A percentile compares a stretch with the other conserved stretches of the same genome.
Conservation (phyloP, 37 sponge, comb jelly and placozoan species). For the Beroe forskalii region DNA sequence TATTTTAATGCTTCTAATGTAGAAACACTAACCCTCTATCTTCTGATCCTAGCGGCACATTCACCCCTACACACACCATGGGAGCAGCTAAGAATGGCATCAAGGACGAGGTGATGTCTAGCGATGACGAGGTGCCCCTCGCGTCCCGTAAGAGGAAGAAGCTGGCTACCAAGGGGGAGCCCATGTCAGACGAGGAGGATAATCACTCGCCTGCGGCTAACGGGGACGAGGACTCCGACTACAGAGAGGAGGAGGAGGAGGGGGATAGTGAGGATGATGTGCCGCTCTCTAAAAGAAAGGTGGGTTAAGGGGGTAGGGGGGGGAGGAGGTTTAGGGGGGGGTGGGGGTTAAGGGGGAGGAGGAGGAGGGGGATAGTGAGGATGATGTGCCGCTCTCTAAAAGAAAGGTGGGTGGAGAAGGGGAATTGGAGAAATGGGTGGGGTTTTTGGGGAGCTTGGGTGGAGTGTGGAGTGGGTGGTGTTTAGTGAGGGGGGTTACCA, state of each 20-base stretch:
- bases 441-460: too few relatives aligned
- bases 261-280: slow-evolving; percentile 65
- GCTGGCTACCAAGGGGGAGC: slow-evolving; percentile 46
- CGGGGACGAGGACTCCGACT: slow-evolving; percentile 2
- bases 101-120: slow-evolving; percentile 10
- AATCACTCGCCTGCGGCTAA: neutral
- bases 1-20: too few relatives aligned
- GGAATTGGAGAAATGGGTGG: too few relatives aligned
- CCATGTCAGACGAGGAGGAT: neutral
- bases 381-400: slow-evolving; percentile 57
- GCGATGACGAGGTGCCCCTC: slow-evolving; percentile 57
- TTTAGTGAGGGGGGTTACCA: too few relatives aligned
- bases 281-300: slow-evolving; percentile 46
- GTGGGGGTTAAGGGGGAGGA: too few relatives aligned
- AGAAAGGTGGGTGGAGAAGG: slow-evolving; percentile 45
- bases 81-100: slow-evolving; percentile 17
- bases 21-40: too few relatives aligned
- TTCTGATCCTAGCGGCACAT: neutral
- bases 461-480: too few relatives aligned
- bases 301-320: too few relatives aligned
- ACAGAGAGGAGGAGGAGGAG: slow-evolving; percentile 21
- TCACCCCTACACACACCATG: neutral
- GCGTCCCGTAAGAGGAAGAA: slow-evolving; percentile 62
- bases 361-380: slow-evolving; percentile 41
- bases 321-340: too few relatives aligned